These are phyloP conservation scores for Anguilla obscura DNA, from an alignment of 2,797 vertebrate genomes.

Conservation along the genomic window DNA sequence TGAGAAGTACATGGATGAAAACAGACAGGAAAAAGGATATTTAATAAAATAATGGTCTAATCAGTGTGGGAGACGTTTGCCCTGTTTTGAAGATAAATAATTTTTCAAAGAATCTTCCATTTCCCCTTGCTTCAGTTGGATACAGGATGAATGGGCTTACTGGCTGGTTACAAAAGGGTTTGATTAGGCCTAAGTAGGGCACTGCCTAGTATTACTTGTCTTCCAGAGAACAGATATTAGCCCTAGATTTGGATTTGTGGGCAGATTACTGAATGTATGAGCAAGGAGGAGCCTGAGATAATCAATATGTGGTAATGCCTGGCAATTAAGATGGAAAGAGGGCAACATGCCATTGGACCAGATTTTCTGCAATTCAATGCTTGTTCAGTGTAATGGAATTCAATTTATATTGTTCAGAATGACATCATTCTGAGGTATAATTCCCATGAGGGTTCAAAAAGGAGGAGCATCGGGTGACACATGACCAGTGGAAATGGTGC, in stretches of 20 bases:
- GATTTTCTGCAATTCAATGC: not conserved
- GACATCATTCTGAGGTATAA: not conserved
- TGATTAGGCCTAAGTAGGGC: not conserved
- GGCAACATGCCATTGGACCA: not conserved
- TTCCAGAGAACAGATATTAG: not conserved
- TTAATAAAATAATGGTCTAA: not conserved
- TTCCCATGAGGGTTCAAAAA: not conserved
- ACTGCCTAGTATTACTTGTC: not conserved
- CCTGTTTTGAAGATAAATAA: not conserved
- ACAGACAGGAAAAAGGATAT: not conserved
- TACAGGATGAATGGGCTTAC: not conserved
- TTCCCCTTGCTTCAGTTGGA: not conserved
- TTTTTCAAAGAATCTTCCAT: not conserved
- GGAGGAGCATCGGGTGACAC: not conserved
- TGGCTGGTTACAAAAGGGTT: not conserved
- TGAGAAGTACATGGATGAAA: not conserved
- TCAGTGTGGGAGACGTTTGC: not conserved
- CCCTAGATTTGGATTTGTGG: not conserved
- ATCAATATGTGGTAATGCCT: constrained; percentile 9
- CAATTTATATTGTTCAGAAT: constrained; percentile 6
- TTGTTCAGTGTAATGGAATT: not conserved
- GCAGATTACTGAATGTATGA: constrained; percentile 12
- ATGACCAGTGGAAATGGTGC: not conserved
- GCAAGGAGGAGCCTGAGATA: not conserved
- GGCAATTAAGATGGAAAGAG: constrained; percentile 20